Evolutionary conservation across 2,888 invertebrate species (phyloP).

Genomic region (Pyrrhia umbra): DNA sequence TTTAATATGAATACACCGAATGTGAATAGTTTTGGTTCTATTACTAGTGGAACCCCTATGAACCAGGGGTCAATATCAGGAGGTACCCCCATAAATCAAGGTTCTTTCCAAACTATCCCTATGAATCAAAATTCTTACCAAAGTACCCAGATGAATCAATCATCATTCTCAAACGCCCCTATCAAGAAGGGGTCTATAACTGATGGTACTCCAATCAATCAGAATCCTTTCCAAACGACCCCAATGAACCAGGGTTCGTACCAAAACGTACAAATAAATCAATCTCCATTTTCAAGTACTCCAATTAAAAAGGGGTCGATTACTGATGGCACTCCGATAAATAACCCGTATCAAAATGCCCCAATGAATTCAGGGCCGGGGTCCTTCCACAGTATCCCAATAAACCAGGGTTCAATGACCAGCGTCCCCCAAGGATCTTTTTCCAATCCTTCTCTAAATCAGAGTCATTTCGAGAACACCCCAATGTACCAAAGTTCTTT

Average conservation of each 20-base stretch:
- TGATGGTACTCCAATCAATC: conserved; percentile 34
- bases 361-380: conserved; percentile 18
- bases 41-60: conserved; percentile 58
- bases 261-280: conserved; percentile 27
- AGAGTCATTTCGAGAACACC: conserved; percentile 25
- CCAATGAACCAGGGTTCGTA: conserved; percentile 21
- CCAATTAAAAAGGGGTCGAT: conserved; percentile 41
- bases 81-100: conserved; percentile 16
- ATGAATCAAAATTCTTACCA: conserved; percentile 34
- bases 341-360: conserved; percentile 15
- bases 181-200: conserved; percentile 38
- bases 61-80: conserved; percentile 28
- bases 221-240: conserved; percentile 7
- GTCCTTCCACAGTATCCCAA: conserved; percentile 18
- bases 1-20: conserved; percentile 18
- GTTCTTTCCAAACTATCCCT: conserved; percentile 17
- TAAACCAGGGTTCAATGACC: conserved; percentile 19
- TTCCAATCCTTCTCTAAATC: conserved; percentile 40
- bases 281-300: conserved; percentile 18
- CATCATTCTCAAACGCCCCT: conserved; percentile 13
- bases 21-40: conserved; percentile 58
- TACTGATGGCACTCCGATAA: conserved; percentile 40
- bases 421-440: conserved; percentile 14
- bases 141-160: conserved; percentile 26
- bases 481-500: conserved; percentile 43